Base-by-base conservation (phyloP, 2,797 vertebrate genomes). In the Chiloscyllium punctatum region DNA sequence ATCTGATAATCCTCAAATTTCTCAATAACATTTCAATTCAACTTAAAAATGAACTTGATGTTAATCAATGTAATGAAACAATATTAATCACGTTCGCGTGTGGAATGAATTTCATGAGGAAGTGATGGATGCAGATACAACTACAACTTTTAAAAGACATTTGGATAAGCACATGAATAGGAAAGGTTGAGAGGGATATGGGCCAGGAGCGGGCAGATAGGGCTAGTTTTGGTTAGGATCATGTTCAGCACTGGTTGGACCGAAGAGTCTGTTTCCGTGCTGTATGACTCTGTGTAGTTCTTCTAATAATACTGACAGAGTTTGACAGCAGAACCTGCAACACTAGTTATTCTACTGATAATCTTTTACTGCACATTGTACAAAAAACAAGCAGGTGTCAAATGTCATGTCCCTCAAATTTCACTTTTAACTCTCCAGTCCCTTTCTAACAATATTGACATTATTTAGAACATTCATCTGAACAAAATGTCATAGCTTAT, bases 31-130 rank as follows among this genome's bases (percentile, higher is more conserved):
- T 92, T 92, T 92, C 90, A 92, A 92, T 42, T 69, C 33, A 92
- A 92, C 68, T 42, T 42, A 42, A 92, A 92, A 92, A 92, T 92
- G 69, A 69, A 21, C 90, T 92, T 92, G 69, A 42, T n/a, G 42
- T 92, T 92, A 92, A 92, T n/a, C 92, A 92, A 92, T 42, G n/a
- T 68, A 68, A 92, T 69, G 62, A 69, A 66, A n/a, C 90, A 69
- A 66, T n/a, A 68, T 69, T 69, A 69, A 92, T 92, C 90, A 92
- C 92, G 42, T 48, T 48, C 42, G 42, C 42, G 42, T 48, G 42
- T 48, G 42, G 42, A 48, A 48, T 48, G 42, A 48, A 48, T 48
- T 48, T 48, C 42, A 48, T 1, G 1, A 48, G 42, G 42, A 48
- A 1, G 42, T 48, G 42, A 48, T 48, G 42, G 42, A 48, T 48